These are phyloP conservation scores for Sicus ferrugineus DNA, from an alignment of 2,888 invertebrate species.

Conservation along the genomic window DNA sequence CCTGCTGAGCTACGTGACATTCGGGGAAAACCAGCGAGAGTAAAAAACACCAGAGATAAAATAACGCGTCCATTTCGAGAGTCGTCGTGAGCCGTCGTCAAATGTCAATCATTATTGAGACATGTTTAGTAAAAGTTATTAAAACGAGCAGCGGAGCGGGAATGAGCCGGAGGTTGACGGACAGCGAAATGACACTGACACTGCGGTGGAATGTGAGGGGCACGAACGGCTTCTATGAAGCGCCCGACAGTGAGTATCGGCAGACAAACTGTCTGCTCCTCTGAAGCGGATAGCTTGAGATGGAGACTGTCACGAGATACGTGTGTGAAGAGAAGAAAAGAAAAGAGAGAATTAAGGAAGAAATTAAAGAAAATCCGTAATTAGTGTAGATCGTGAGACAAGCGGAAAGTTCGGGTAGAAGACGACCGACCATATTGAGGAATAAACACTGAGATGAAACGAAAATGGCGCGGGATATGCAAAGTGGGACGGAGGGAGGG, in stretches of 20 bases:
- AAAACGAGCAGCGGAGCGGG: slow-evolving; percentile 6
- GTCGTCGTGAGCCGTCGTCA: no score
- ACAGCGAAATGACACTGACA: neutral
- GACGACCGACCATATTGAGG: no score
- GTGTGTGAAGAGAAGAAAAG: no score
- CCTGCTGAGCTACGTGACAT: neutral
- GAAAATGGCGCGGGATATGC: no score
- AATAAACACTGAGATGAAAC: no score
- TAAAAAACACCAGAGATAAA: slow-evolving; percentile 36
- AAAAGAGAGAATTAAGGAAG: no score
- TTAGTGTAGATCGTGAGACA: no score
- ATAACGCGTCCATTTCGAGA: slow-evolving; percentile 46
- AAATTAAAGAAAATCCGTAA: no score
- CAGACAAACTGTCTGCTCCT: slow-evolving; percentile 34
- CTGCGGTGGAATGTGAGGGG: neutral
- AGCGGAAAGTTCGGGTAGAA: no score
- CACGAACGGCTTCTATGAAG: slow-evolving; percentile 5
- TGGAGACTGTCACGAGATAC: neutral
- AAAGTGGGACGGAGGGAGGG: no score
- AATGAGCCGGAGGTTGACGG: neutral
- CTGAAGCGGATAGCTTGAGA: neutral
- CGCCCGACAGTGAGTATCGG: slow-evolving; percentile 8
- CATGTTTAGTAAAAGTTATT: slow-evolving; percentile 29
- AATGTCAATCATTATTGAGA: slow-evolving; percentile 51
- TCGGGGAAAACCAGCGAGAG: neutral